Conservation (phyloP, 2,888 invertebrate species). For the Tryphoninae sp. region DNA sequence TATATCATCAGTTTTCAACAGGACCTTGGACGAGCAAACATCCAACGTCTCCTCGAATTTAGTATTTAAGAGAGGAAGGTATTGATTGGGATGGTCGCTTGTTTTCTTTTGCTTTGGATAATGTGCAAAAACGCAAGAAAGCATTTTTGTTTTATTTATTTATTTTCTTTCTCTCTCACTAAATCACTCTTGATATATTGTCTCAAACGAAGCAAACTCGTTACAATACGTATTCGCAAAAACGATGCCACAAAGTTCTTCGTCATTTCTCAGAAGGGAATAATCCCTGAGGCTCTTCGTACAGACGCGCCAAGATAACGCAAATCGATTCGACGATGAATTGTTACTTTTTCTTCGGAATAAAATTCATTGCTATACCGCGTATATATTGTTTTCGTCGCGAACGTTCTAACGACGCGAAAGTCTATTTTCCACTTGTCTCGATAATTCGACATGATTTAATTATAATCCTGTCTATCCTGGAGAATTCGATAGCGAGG, state of each 20-base stretch:
- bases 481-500: constrained; percentile 21
- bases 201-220: constrained; percentile 65
- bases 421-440: background rate
- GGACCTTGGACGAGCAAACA: constrained; percentile 6
- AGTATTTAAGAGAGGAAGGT: background rate
- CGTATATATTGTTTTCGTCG: background rate
- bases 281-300: constrained; percentile 7
- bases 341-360: background rate
- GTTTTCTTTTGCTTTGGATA: background rate
- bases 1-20: constrained; percentile 27
- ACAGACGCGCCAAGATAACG: background rate
- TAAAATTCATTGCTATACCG: background rate
- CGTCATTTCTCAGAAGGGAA: constrained; percentile 27
- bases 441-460: constrained; percentile 1
- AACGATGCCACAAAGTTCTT: constrained; percentile 43
- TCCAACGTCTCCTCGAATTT: background rate
- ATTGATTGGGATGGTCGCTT: background rate
- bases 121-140: constrained; percentile 9
- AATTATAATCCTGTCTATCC: background rate
- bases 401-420: background rate
- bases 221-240: constrained; percentile 53
- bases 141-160: constrained; percentile 32
- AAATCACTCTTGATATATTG: constrained; percentile 63
- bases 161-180: constrained; percentile 40
- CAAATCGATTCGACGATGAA: constrained; percentile 7